A percentile compares a stretch with the other conserved stretches of the same genome.
phyloP scores from a whole-genome alignment of 2,888 invertebrate genomes.

The Branchipolynoe longqiensis region DNA sequence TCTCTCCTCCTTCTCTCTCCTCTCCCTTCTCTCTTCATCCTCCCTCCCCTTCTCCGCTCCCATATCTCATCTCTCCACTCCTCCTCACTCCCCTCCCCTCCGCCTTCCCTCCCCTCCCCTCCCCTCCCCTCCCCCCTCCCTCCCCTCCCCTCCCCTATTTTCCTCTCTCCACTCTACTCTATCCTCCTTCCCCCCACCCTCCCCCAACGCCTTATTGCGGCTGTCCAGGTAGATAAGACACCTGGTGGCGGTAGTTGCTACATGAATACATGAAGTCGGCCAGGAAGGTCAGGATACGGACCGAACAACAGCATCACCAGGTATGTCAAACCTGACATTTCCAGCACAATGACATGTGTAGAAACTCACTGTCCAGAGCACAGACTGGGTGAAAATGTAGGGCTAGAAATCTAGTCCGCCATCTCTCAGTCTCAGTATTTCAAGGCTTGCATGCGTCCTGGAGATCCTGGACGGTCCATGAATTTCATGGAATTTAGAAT shows the following conservation, averaged over 20 bases:
- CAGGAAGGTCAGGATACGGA: constrained; percentile 18
- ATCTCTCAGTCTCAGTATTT: too few relatives aligned
- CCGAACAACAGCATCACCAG: background rate
- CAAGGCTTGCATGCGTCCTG: too few relatives aligned
- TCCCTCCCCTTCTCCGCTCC: background rate
- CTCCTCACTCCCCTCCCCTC: background rate
- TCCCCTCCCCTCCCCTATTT: background rate
- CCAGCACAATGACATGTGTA: too few relatives aligned
- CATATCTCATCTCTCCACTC: background rate
- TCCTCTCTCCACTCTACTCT: background rate
- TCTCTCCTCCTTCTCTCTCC: background rate
- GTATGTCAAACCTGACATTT: too few relatives aligned
- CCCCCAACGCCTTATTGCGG: background rate
- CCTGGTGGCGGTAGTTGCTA: background rate
- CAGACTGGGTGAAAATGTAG: too few relatives aligned
- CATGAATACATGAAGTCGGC: constrained; percentile 17
- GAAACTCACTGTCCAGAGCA: too few relatives aligned
- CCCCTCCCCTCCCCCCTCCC: background rate
- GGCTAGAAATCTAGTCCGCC: too few relatives aligned
- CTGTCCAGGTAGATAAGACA: background rate
- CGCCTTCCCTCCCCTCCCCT: background rate
- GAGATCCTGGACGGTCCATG: too few relatives aligned
- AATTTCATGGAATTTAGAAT: too few relatives aligned
- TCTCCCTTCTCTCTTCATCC: background rate
- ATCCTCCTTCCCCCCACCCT: background rate